These are phyloP conservation scores for Picus viridis DNA, from an alignment of 2,797 vertebrate genomes.

Conservation along the genomic window DNA sequence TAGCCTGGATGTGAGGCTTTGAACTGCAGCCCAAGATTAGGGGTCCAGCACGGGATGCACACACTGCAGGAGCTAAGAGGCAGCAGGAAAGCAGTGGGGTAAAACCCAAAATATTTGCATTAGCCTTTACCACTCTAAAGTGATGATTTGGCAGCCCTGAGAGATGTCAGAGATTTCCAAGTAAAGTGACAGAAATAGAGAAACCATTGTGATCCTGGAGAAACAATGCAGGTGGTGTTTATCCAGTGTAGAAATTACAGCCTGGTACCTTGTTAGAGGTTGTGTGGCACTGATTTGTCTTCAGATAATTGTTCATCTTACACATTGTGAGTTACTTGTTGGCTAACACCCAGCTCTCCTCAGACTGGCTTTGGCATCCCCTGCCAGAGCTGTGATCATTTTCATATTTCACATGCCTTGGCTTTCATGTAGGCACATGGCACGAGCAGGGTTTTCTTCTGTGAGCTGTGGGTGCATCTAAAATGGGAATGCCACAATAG, in stretches of 20 bases:
- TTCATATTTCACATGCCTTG: slow-evolving; percentile 46
- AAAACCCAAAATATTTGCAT: neutral
- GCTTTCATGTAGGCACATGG: neutral
- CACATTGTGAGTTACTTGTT: neutral
- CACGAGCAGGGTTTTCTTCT: neutral
- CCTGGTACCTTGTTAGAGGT: neutral
- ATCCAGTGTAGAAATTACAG: slow-evolving; percentile 13
- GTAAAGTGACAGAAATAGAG: neutral
- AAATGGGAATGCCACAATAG: neutral
- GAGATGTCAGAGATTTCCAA: neutral
- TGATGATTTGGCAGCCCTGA: neutral
- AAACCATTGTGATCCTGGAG: neutral
- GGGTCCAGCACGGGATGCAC: neutral
- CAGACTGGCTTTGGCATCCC: slow-evolving; percentile 31
- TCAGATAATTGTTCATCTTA: slow-evolving; percentile 53
- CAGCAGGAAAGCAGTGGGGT: neutral
- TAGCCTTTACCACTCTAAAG: neutral
- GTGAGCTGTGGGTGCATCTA: neutral
- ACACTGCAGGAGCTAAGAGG: neutral
- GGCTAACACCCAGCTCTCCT: slow-evolving; percentile 40
- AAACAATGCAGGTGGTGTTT: slow-evolving; percentile 16
- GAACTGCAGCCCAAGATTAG: neutral
- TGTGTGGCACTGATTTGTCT: slow-evolving; percentile 21
- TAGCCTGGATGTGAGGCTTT: neutral
- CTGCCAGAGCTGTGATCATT: slow-evolving; percentile 46